phyloP scores from a whole-genome alignment of 30 jellyfish, hydroid and myxozoan species.

The Phacellophora camtschatica region DNA sequence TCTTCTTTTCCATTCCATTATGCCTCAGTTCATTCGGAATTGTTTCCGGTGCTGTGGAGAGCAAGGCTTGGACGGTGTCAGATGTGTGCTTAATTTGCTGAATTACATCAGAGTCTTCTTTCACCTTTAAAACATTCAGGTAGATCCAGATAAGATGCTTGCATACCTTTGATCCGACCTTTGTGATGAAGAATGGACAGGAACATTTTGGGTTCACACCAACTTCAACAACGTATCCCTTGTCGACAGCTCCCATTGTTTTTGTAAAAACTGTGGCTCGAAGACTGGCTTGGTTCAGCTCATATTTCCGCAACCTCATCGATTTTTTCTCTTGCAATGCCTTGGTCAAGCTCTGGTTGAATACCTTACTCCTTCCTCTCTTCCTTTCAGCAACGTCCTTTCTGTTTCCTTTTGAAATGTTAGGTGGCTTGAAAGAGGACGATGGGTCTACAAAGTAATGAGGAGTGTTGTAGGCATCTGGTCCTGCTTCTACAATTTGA shows the following conservation, averaged over 20 bases:
- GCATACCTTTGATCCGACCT: slow-evolving; percentile 12
- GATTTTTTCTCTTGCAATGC: slow-evolving; percentile 10
- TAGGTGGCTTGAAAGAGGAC: slow-evolving; percentile 10
- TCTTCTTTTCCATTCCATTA: slow-evolving; percentile 12
- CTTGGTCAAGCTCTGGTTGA: slow-evolving; percentile 8
- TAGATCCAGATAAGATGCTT: slow-evolving; percentile 14
- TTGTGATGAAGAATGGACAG: background rate
- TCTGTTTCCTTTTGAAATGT: slow-evolving; percentile 10
- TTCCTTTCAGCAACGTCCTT: slow-evolving; percentile 5
- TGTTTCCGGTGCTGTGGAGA: slow-evolving; percentile 9
- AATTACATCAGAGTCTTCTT: slow-evolving; percentile 1
- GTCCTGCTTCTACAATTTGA: slow-evolving; percentile 5
- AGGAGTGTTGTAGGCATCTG: slow-evolving; percentile 13
- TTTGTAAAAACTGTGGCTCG: background rate
- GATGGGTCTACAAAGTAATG: slow-evolving; percentile 11
- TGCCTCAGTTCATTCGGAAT: slow-evolving; percentile 4
- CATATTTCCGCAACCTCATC: slow-evolving; percentile 7
- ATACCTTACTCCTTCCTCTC: slow-evolving; percentile 18
- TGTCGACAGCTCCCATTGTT: slow-evolving; percentile 1
- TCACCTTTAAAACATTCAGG: background rate
- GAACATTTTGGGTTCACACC: slow-evolving; percentile 12
- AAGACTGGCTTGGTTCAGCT: slow-evolving; percentile 13
- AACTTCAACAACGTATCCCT: background rate
- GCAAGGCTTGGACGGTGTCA: slow-evolving; percentile 9
- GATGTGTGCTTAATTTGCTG: background rate